Evolutionary conservation across 2,113 vertebrate species (phyloP).

Genomic region (Xyrauchen texanus): DNA sequence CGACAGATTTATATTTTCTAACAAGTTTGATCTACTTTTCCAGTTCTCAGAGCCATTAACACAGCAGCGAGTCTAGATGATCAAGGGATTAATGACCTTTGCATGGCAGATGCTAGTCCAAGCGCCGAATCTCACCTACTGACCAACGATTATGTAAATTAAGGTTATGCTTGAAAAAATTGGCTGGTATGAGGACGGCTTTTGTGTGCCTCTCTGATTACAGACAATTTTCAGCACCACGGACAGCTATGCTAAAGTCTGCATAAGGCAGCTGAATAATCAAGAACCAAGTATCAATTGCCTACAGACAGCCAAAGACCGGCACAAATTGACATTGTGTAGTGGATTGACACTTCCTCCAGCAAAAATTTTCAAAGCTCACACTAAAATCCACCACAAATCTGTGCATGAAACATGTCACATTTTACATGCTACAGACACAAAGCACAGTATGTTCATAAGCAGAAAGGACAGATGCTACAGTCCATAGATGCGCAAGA

Average conservation of each 20-base stretch:
- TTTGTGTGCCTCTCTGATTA: background rate
- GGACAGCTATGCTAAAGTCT: background rate
- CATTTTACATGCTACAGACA: background rate
- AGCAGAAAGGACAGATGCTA: no score
- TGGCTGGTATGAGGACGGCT: no score
- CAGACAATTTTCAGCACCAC: background rate
- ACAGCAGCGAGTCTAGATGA: no score
- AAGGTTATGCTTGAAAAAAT: no score
- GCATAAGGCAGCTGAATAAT: background rate
- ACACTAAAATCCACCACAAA: background rate
- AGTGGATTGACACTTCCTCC: background rate
- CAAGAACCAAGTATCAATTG: background rate
- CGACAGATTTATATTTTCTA: no score
- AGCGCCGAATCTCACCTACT: no score
- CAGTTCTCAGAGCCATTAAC: no score
- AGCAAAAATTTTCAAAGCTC: constrained; percentile 4
- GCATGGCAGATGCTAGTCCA: no score
- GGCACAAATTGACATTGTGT: background rate
- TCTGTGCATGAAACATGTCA: background rate
- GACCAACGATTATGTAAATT: no score
- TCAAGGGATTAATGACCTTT: no score
- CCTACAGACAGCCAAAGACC: background rate
- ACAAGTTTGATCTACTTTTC: no score
- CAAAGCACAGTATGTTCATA: background rate
- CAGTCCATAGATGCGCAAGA: no score